phyloP scores from a whole-genome alignment of 2,797 vertebrate species.

The Chelon auratus region DNA sequence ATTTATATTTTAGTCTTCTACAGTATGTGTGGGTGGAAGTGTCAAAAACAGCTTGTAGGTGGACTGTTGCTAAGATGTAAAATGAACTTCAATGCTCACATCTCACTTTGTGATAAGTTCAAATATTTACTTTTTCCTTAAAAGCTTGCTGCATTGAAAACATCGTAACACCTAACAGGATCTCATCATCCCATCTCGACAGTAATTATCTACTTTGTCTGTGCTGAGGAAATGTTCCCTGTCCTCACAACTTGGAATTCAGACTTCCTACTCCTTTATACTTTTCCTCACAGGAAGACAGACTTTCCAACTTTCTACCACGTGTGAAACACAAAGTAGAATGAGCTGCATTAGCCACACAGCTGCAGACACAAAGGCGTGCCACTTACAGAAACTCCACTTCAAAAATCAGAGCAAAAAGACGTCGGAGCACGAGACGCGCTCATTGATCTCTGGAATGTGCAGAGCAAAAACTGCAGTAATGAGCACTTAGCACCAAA shows the following conservation, averaged over 20 bases:
- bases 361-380: constrained; percentile 31
- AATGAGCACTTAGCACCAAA: constrained; percentile 66
- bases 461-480: constrained; percentile 55
- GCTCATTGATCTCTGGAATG: constrained; percentile 42
- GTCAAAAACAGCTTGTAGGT: too few relatives aligned
- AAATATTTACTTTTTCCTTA: too few relatives aligned
- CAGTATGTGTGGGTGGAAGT: too few relatives aligned
- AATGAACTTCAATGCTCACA: too few relatives aligned
- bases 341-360: constrained; percentile 27
- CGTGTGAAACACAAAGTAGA: constrained; percentile 36
- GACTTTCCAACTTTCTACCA: constrained; percentile 29
- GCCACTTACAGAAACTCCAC: constrained; percentile 40
- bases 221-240: too few relatives aligned
- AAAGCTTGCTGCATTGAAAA: too few relatives aligned
- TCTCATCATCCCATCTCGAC: too few relatives aligned
- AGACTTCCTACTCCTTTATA: constrained; percentile 3
- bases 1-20: too few relatives aligned
- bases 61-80: too few relatives aligned
- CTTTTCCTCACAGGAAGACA: constrained; percentile 1
- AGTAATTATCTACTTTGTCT: too few relatives aligned
- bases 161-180: too few relatives aligned
- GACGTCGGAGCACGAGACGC: constrained; percentile 1
- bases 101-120: too few relatives aligned
- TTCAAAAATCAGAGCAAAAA: constrained; percentile 37
- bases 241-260: background rate